Evolutionary conservation across 2,888 invertebrate genomes (phyloP), one percentile per base, ranked within the genome.

Genomic region (Amblyjoppa fuscipennis): DNA sequence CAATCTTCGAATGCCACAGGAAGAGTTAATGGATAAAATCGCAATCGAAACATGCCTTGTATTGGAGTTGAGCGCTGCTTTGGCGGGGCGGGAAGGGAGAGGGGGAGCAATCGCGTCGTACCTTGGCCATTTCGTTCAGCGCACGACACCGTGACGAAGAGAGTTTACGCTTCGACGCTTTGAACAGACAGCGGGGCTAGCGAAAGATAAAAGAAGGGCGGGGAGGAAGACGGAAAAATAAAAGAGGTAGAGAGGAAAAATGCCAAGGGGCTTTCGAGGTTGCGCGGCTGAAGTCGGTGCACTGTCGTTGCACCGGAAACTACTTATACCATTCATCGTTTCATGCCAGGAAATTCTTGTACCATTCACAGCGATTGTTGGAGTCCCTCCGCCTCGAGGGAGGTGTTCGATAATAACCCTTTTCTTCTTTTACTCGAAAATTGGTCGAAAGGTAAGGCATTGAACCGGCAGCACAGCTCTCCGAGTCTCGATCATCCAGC

Each of bases 101-200:
- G 31, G 38, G 16, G 74, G 80, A 53, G 59, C 16, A 56, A 86
- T 74, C 68, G 77, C 69, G 61, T 53, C 81, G 86, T 75, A 82
- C 84, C 79, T 82, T 86, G 86, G 86, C 86, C 86, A 86, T 86
- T 82, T 84, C 86, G 76, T 76, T 79, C 73, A 31, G 45, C 51
- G 81, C 82, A 78, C 71, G 71, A 84, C 76, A 79, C 83, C 86
- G 86, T 84, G 86, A 86, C 86, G 83, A 77, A 70, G 68, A 84
- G 78, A 82, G 75, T 86, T 84, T 76, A 86, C 79, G 86, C 84
- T 86, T 51, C 84, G 86, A 79, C 81, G 86, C 86, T 81, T 74
- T 28, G 64, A 70, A 81, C 70, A 41, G 69, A 66, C 80, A 68
- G 64, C 66, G 28, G 68, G 31, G 31, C 28, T 64, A 38, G 38